Base-by-base conservation (phyloP, 2,888 invertebrate genomes). In the Tromatobia lineatoria region DNA sequence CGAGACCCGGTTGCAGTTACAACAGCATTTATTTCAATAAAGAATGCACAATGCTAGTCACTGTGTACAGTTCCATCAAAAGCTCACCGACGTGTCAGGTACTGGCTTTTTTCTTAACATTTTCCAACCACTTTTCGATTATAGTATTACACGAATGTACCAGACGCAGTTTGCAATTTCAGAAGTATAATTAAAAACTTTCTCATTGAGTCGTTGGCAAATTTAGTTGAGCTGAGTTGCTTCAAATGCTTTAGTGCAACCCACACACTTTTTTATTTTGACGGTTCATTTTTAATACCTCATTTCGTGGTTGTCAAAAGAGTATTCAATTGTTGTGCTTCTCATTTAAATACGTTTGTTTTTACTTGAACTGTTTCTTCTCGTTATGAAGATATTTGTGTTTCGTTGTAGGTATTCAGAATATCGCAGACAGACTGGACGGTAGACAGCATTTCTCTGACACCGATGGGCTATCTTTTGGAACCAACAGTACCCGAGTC, bases 1-100 rank as follows among this genome's bases (percentile, higher is more conserved):
- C 98, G 0, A 95, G 96, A 83, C 96, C 96, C 0, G 98, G 98
- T 0, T 97, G 96, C 93, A 98, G 98, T 8, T 98, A 98, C 94
- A 95, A 96, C 29, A 94, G 89, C 85, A 90, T 94, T 80, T 93
- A 93, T 85, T 93, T 94, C 80, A 93, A 93, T 84, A 94, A 97
- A 96, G 96, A 97, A 89, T 97, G 97, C 93, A 95, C 96, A 50
- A 95, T 97, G 93, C 96, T 98, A 89, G 97, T 98, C 71, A 96
- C 97, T 82, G 97, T 98, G 1, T 97, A 97, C 88, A 98, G 97
- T 83, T 98, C 97, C 91, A 97, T 98, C 85, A 96, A 96, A 92
- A 96, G 96, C 70, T 95, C 97, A 75, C 98, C 98, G 0, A 96
- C 96, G 29, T 97, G 98, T 89, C 96, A 96, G 90, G 93, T 93